Conservation (phyloP, 2,888 invertebrate species). For the Cosmia trapezina region DNA sequence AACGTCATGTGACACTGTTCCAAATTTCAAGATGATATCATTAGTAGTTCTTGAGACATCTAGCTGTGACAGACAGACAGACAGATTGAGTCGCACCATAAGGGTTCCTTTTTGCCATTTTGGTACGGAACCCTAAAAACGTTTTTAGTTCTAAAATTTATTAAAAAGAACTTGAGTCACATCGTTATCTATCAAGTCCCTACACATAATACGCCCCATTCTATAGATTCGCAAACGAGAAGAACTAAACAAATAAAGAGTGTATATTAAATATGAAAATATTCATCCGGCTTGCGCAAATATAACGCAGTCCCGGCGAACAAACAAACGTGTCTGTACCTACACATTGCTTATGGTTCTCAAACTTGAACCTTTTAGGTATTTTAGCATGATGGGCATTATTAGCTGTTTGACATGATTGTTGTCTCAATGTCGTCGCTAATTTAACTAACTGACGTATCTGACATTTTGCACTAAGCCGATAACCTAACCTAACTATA, state of each 20-base stretch:
- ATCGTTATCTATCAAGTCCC: neutral
- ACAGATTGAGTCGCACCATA: too few relatives aligned
- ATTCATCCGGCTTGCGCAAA: conserved; percentile 64
- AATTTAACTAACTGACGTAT: too few relatives aligned
- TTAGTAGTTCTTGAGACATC: too few relatives aligned
- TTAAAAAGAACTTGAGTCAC: neutral
- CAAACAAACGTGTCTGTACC: conserved; percentile 59
- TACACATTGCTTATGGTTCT: conserved; percentile 53
- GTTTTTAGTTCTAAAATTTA: neutral
- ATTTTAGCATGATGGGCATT: too few relatives aligned
- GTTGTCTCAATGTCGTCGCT: too few relatives aligned
- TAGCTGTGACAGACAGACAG: too few relatives aligned
- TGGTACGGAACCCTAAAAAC: too few relatives aligned
- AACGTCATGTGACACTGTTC: too few relatives aligned
- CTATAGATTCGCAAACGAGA: conserved; percentile 14
- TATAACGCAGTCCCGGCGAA: conserved; percentile 60
- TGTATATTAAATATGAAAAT: conserved; percentile 59
- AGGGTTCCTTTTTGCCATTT: too few relatives aligned
- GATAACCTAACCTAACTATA: too few relatives aligned
- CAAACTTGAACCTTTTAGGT: conserved; percentile 41
- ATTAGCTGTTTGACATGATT: neutral
- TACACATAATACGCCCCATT: neutral
- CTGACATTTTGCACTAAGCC: too few relatives aligned
- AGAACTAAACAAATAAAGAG: conserved; percentile 58
- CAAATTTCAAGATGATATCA: too few relatives aligned